Percentiles rank a stretch among this genome's conserved stretches.
phyloP scores from a whole-genome alignment of 1,140 invertebrate genomes.

The Cyclina sinensis region DNA sequence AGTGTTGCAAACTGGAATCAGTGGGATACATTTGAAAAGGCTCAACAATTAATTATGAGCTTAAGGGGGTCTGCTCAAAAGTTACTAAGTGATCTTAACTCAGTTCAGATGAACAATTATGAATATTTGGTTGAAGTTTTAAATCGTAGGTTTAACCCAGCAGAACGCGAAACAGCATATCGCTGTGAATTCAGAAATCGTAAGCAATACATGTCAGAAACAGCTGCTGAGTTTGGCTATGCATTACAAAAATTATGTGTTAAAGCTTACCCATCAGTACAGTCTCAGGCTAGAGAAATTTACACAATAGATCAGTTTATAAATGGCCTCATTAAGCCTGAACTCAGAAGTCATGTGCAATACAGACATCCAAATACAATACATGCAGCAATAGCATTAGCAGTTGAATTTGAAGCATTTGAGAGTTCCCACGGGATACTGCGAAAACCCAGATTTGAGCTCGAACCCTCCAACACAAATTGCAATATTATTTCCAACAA shows the following conservation, averaged over 20 bases:
- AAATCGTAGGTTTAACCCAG: conserved; percentile 55
- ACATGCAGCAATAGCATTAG: background rate
- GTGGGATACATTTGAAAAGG: conserved; percentile 54
- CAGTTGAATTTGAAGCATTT: conserved; percentile 32
- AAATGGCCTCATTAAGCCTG: conserved; percentile 1
- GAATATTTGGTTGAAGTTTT: background rate
- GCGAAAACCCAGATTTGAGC: conserved; percentile 8
- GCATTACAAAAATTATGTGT: conserved; percentile 13
- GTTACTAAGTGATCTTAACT: conserved; percentile 51
- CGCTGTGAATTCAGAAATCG: conserved; percentile 61
- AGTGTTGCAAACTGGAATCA: conserved; percentile 33
- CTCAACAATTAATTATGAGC: conserved; percentile 67
- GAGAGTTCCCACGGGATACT: conserved; percentile 17
- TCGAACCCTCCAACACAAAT: background rate
- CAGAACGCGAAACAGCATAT: conserved; percentile 53
- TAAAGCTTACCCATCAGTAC: conserved; percentile 27
- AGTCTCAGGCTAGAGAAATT: conserved; percentile 20
- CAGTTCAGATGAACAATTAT: conserved; percentile 13
- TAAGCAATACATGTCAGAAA: background rate
- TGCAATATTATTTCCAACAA: background rate
- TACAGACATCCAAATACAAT: background rate
- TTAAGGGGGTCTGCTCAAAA: conserved; percentile 40
- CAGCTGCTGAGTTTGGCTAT: conserved; percentile 40
- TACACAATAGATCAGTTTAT: conserved; percentile 29
- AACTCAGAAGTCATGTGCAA: conserved; percentile 41